phyloP scores from a whole-genome alignment of 1,140 invertebrate species.

The Microplitis mediator region DNA sequence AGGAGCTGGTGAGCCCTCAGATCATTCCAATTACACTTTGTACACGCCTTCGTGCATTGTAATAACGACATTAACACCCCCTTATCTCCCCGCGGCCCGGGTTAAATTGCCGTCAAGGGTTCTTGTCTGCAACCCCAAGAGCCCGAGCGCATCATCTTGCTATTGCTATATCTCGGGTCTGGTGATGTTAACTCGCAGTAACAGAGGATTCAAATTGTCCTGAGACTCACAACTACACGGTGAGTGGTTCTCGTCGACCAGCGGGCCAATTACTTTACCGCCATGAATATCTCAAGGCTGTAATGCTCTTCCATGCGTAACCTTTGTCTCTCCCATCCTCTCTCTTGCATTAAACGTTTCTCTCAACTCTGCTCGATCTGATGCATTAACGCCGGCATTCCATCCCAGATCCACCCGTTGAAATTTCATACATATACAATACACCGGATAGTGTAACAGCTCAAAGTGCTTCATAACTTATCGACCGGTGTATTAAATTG shows the following conservation, averaged over 20 bases:
- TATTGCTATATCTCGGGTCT: neutral
- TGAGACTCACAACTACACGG: neutral
- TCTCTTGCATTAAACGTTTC: too few species aligned
- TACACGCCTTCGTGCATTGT: conserved; percentile 5
- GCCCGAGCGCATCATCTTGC: neutral
- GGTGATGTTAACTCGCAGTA: too few species aligned
- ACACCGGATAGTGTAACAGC: too few species aligned
- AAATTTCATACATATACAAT: too few species aligned
- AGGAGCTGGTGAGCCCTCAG: neutral
- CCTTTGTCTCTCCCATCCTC: neutral
- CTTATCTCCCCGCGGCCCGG: neutral
- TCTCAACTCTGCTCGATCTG: neutral
- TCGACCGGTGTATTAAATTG: too few species aligned
- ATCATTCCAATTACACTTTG: conserved; percentile 15
- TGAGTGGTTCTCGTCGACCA: neutral
- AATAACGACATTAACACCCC: conserved; percentile 20
- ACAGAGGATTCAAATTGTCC: conserved; percentile 10
- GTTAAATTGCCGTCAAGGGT: conserved; percentile 1
- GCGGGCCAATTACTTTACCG: conserved; percentile 15
- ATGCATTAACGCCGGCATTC: conserved; percentile 8
- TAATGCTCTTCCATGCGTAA: conserved; percentile 11
- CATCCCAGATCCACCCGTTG: neutral
- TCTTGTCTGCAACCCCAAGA: neutral
- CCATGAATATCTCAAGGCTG: conserved; percentile 13
- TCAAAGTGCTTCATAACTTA: too few species aligned